These are phyloP conservation scores for Hypolimnas misippus DNA, from an alignment of 2,888 invertebrate genomes.

Conservation along the genomic window DNA sequence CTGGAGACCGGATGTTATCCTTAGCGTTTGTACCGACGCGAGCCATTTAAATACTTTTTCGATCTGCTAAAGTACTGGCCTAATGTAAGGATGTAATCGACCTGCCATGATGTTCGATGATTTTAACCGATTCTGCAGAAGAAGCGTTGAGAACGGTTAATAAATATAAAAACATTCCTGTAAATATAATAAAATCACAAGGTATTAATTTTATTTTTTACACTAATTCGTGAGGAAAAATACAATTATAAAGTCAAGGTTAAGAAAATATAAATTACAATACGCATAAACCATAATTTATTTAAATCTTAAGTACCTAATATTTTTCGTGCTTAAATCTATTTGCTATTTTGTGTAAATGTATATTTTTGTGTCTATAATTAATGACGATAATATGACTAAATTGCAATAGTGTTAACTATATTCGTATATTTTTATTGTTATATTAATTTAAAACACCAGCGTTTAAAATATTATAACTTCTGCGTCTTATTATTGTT, in stretches of 20 bases:
- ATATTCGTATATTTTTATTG: too few relatives aligned
- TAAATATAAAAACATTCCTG: constrained; percentile 55
- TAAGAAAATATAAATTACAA: not conserved
- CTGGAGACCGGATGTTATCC: constrained; percentile 36
- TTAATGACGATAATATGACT: too few relatives aligned
- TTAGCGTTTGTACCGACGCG: constrained; percentile 24
- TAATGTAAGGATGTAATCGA: constrained; percentile 47
- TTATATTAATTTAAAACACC: too few relatives aligned
- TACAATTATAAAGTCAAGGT: not conserved
- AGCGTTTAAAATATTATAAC: too few relatives aligned
- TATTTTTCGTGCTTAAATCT: too few relatives aligned
- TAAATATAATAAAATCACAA: constrained; percentile 51
- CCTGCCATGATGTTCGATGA: constrained; percentile 54
- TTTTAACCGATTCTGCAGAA: constrained; percentile 62
- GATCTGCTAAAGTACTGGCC: constrained; percentile 45
- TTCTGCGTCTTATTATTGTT: too few relatives aligned
- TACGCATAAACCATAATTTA: too few relatives aligned
- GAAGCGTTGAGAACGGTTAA: constrained; percentile 60
- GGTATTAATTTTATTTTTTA: not conserved
- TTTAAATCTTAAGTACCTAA: too few relatives aligned
- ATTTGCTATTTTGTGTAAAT: too few relatives aligned
- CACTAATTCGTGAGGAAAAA: not conserved
- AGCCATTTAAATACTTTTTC: constrained; percentile 32
- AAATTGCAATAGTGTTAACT: too few relatives aligned
- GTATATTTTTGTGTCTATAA: too few relatives aligned